phyloP scores from a whole-genome alignment of 2,113 vertebrate genomes.

The Coregonus clupeaformis region DNA sequence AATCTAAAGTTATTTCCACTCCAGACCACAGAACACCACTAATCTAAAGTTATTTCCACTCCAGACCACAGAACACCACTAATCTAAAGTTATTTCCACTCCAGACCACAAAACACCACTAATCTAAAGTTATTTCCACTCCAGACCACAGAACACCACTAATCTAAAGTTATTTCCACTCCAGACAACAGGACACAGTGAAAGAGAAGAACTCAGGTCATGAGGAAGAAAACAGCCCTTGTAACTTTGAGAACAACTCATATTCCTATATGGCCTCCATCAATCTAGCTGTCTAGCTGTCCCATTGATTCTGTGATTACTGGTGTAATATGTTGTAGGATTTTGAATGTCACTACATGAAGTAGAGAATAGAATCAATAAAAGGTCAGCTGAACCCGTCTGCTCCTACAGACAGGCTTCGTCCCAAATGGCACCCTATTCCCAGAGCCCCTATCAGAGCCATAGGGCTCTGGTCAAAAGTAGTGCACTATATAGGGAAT shows the following conservation, averaged over 20 bases:
- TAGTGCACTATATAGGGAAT: too few relatives aligned
- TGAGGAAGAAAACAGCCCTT: conserved; percentile 29
- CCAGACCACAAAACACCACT: too few relatives aligned
- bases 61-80: too few relatives aligned
- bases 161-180: background rate
- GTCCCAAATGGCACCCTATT: too few relatives aligned
- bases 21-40: too few relatives aligned
- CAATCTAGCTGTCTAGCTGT: conserved; percentile 67
- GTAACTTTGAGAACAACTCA: conserved; percentile 69
- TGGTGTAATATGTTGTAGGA: conserved; percentile 31
- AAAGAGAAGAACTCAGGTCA: background rate
- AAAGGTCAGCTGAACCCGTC: conserved; percentile 72
- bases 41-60: too few relatives aligned
- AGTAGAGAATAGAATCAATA: conserved; percentile 74
- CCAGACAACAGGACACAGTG: background rate
- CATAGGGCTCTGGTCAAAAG: conserved; percentile 27
- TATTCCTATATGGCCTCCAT: conserved; percentile 56
- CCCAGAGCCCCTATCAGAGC: background rate
- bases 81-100: too few relatives aligned
- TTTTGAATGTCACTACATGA: conserved; percentile 79
- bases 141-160: background rate
- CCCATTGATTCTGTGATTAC: conserved; percentile 74
- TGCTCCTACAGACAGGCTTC: conserved; percentile 32
- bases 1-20: too few relatives aligned
- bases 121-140: background rate